Conservation (phyloP, 2,888 invertebrate genomes). For the Heliconius aoede region DNA sequence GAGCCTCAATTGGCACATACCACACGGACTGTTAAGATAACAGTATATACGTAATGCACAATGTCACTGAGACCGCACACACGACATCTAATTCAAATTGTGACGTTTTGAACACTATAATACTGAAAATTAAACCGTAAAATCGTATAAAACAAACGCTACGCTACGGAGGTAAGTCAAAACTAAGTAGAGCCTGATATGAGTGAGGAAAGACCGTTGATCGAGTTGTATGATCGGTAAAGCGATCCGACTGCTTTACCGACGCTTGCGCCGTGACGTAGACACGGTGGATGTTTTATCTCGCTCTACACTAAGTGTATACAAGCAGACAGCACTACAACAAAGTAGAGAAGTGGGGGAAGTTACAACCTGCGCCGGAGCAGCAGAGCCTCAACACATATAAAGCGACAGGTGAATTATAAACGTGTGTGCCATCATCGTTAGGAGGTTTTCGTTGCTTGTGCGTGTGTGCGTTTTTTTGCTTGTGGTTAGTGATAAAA, state of each 20-base stretch:
- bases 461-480: slow-evolving; percentile 69
- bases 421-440: slow-evolving; percentile 66
- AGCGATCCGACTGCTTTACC: slow-evolving; percentile 74
- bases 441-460: slow-evolving; percentile 54
- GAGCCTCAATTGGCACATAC: slow-evolving; percentile 64
- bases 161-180: slow-evolving; percentile 74
- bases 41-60: slow-evolving; percentile 55
- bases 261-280: slow-evolving; percentile 58
- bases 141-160: slow-evolving; percentile 70
- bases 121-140: slow-evolving; percentile 65
- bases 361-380: slow-evolving; percentile 75
- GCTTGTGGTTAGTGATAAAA: slow-evolving; percentile 76
- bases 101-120: slow-evolving; percentile 72
- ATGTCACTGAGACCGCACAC: slow-evolving; percentile 60
- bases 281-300: slow-evolving; percentile 53
- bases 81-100: slow-evolving; percentile 56
- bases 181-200: slow-evolving; percentile 80
- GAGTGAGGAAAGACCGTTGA: slow-evolving; percentile 81
- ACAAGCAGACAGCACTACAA: slow-evolving; percentile 60
- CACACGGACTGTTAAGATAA: slow-evolving; percentile 54
- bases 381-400: slow-evolving; percentile 75
- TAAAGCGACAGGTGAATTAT: slow-evolving; percentile 79
- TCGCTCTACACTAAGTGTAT: slow-evolving; percentile 52
- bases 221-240: slow-evolving; percentile 78
- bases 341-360: slow-evolving; percentile 68